phyloP scores from a whole-genome alignment of 2,888 invertebrate genomes.

The Apodemia mormo region DNA sequence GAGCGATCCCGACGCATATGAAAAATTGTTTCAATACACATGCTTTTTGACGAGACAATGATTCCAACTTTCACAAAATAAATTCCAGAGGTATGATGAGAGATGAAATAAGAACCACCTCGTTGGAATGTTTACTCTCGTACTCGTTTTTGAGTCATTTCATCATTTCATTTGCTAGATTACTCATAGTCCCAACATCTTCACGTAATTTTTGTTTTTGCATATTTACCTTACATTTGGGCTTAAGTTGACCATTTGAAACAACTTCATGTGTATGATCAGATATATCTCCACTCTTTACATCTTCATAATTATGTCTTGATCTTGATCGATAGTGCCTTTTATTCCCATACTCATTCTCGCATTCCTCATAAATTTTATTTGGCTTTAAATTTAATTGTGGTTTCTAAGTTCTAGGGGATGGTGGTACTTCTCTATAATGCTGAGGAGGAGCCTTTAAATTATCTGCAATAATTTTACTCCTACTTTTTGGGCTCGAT shows the following conservation, averaged over 20 bases:
- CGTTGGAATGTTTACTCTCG: too few species aligned
- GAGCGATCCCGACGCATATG: too few species aligned
- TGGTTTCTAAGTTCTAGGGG: conserved; percentile 63
- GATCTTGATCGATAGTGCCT: conserved; percentile 21
- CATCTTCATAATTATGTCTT: conserved; percentile 2
- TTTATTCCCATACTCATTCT: conserved; percentile 42
- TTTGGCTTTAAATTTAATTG: conserved; percentile 61
- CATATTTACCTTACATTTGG: conserved; percentile 18
- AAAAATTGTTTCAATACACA: too few species aligned
- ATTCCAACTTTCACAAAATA: too few species aligned
- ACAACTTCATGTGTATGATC: conserved; percentile 17
- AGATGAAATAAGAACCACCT: too few species aligned
- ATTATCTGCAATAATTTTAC: conserved; percentile 56
- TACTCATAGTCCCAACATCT: conserved; percentile 44
- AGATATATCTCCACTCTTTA: conserved; percentile 29
- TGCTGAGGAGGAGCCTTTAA: conserved; percentile 45
- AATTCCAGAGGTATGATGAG: too few species aligned
- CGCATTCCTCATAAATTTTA: conserved; percentile 51
- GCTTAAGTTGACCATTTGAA: conserved; percentile 22
- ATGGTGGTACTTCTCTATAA: conserved; percentile 66
- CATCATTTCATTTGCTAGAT: conserved; percentile 43
- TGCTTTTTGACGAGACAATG: too few species aligned
- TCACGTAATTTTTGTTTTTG: conserved; percentile 39
- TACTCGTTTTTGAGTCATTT: too few species aligned
- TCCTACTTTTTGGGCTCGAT: conserved; percentile 62